Conservation (phyloP, 2,113 vertebrate species). For the Xiphophorus hellerii region DNA sequence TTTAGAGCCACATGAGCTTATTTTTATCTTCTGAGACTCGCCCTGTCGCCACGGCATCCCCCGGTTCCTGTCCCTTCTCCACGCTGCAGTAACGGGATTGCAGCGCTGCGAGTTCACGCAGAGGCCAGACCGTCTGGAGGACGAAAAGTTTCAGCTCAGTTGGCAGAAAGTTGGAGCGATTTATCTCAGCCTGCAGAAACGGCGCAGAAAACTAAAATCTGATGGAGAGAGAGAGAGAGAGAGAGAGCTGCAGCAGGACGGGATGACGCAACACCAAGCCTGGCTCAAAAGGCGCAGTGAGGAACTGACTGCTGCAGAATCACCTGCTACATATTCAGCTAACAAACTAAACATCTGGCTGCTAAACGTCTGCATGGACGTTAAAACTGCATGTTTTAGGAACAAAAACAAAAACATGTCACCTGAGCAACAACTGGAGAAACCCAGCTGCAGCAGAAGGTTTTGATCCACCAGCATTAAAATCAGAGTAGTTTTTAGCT, state of each 20-base stretch:
- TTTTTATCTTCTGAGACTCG: conserved; percentile 69
- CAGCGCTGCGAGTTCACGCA: conserved; percentile 70
- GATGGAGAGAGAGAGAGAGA: conserved; percentile 22
- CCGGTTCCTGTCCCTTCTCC: conserved; percentile 17
- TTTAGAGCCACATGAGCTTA: conserved; percentile 79
- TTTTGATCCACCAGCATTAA: too few relatives aligned
- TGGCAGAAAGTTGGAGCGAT: conserved; percentile 57
- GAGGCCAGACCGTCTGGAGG: conserved; percentile 67
- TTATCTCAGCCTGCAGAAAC: conserved; percentile 63
- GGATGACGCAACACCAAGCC: conserved; percentile 53
- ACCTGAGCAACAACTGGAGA: too few relatives aligned
- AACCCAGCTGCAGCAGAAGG: too few relatives aligned
- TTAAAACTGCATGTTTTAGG: too few relatives aligned
- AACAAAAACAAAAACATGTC: too few relatives aligned
- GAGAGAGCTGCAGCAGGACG: conserved; percentile 36
- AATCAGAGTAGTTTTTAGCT: too few relatives aligned
- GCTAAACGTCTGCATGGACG: too few relatives aligned
- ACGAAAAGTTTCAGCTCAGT: conserved; percentile 68
- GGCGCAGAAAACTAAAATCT: conserved; percentile 64
- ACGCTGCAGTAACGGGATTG: conserved; percentile 71
- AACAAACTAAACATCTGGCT: too few relatives aligned
- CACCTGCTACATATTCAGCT: too few relatives aligned
- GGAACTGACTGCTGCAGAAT: too few relatives aligned
- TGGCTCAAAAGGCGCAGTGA: too few relatives aligned
- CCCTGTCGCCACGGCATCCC: too few relatives aligned